These are phyloP conservation scores for Percopsis omiscomaycus DNA, from an alignment of 2,797 vertebrate genomes.

Conservation along the genomic window DNA sequence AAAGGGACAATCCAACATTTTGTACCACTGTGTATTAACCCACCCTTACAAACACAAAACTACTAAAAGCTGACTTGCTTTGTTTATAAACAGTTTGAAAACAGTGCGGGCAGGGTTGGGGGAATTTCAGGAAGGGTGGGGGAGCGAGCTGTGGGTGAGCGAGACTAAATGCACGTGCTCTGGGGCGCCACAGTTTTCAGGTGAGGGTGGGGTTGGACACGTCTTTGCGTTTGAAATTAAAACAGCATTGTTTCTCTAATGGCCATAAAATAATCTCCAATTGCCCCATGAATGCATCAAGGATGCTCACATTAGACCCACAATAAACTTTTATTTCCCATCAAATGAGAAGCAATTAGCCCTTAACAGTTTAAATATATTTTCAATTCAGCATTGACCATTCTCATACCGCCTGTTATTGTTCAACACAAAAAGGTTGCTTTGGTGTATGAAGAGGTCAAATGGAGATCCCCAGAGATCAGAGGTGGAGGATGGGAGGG, in stretches of 20 bases:
- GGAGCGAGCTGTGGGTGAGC: too few species aligned
- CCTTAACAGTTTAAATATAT: slow-evolving; percentile 38
- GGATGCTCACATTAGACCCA: slow-evolving; percentile 43
- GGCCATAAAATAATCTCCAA: too few species aligned
- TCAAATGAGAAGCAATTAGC: slow-evolving; percentile 52
- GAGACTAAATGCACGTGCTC: too few species aligned
- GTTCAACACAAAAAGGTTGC: slow-evolving; percentile 51
- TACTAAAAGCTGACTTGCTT: not conserved
- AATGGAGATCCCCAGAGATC: slow-evolving; percentile 62
- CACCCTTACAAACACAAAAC: not conserved
- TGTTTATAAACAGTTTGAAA: too few species aligned
- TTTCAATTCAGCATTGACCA: slow-evolving; percentile 41
- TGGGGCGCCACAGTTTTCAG: too few species aligned
- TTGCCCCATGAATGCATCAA: slow-evolving; percentile 36
- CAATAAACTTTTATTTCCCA: slow-evolving; percentile 33
- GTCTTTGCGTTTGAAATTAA: too few species aligned
- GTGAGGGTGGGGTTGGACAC: too few species aligned
- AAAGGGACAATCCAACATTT: too few species aligned
- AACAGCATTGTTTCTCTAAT: too few species aligned
- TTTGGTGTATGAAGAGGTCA: slow-evolving; percentile 66
- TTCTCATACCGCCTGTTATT: slow-evolving; percentile 29
- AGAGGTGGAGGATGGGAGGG: slow-evolving; percentile 71
- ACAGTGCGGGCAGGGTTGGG: too few species aligned
- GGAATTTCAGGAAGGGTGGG: too few species aligned
- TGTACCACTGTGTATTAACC: too few species aligned